Evolutionary conservation across 2,797 vertebrate genomes (phyloP).

Genomic region (Melanotaenia nigrans): DNA sequence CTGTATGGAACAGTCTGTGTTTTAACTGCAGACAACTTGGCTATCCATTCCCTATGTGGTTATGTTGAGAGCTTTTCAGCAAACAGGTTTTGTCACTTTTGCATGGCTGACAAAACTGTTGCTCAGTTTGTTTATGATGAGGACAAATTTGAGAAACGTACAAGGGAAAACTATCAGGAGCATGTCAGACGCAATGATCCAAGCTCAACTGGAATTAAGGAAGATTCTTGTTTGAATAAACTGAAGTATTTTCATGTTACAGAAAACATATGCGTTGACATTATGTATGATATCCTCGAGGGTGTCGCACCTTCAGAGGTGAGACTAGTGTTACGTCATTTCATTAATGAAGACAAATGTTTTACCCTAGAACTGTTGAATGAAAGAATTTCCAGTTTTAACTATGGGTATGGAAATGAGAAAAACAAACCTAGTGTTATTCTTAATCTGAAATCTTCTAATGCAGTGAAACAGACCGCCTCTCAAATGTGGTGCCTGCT

Average conservation of each 20-base stretch:
- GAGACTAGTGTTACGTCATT: not conserved
- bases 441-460: not conserved
- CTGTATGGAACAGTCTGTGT: no score
- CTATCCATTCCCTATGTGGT: no score
- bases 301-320: not conserved
- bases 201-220: no score
- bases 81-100: no score
- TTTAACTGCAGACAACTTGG: no score
- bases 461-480: not conserved
- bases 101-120: no score
- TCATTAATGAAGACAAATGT: not conserved
- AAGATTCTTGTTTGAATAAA: no score
- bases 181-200: no score
- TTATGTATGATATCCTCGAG: not conserved
- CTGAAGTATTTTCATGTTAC: not conserved
- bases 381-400: not conserved
- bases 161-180: no score
- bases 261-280: not conserved
- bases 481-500: not conserved
- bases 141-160: no score
- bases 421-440: not conserved
- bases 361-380: not conserved
- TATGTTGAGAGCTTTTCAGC: no score
- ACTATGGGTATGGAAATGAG: not conserved
- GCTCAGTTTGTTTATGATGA: no score